Base-by-base conservation (phyloP, 2,113 vertebrate species). In the Rhombomys opimus region DNA sequence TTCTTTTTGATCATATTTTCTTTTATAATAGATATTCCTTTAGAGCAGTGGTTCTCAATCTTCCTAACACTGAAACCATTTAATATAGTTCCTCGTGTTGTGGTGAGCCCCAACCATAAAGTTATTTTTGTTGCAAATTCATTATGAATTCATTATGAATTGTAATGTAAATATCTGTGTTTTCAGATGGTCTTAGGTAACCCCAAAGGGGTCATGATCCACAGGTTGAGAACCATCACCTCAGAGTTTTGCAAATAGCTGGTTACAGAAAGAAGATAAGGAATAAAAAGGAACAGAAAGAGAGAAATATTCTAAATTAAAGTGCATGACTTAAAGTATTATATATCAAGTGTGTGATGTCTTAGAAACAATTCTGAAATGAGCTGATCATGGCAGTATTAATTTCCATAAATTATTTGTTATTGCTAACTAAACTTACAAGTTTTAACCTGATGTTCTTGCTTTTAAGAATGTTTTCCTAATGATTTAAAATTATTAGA, bases 401-500 rank as follows among this genome's bases (percentile, higher is more conserved):
- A 81, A 91, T 67, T 90, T 57, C 0, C 2, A 1, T 80, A 90
- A 65, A 27, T 38, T 27, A n/a, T 9, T 54, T 68, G 15, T 54
- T 52, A 35, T 90, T 78, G 75, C 57, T 84, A 95, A 87, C 57
- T 68, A 94, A 89, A 76, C 30, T 84, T 91, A 46, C 32, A 84
- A 67, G 78, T 73, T 88, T 95, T 86, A 96, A 93, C 25, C 50
- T 70, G 22, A 94, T 54, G 82, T 93, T 75, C 57, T 78, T 90
- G 20, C 59, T 13, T 85, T 93, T 77, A 91, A 96, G 50, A 68
- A 67, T 50, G 22, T 65, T 91, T 97, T 96, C 77, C 80, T 93
- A 35, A 93, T 88, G 92, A 84, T 87, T 97, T 96, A 96, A 96
- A 95, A 94, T 76, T 86, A 72, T 98, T 95, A 97, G 95, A 94